phyloP scores from a whole-genome alignment of 2,888 invertebrate genomes.

The Aphodius sticticus region DNA sequence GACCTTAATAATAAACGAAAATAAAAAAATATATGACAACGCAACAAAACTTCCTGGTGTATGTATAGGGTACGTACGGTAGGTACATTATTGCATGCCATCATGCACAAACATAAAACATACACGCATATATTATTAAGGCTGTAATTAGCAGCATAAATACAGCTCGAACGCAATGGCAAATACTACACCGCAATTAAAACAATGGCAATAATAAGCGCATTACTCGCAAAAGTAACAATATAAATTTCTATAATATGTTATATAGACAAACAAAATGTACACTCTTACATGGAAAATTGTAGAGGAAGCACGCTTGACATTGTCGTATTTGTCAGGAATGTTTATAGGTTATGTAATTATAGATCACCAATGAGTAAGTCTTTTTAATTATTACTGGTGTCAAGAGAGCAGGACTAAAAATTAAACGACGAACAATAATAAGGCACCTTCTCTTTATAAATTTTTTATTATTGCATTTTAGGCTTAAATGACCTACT shows the following conservation, averaged over 20 bases:
- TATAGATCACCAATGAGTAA: neutral
- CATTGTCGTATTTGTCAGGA: constrained; percentile 14
- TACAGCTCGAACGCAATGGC: constrained; percentile 50
- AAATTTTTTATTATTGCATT: neutral
- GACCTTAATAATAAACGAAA: neutral
- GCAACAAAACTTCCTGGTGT: neutral
- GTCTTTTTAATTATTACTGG: neutral
- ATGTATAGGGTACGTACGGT: constrained; percentile 11
- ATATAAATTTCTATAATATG: constrained; percentile 38
- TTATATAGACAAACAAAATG: constrained; percentile 30
- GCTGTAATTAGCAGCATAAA: constrained; percentile 54
- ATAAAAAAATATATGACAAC: neutral
- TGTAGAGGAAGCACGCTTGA: constrained; percentile 47
- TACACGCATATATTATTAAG: constrained; percentile 52
- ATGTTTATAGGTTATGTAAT: neutral
- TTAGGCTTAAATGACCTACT: neutral
- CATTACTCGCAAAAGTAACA: constrained; percentile 40
- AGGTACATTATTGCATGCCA: constrained; percentile 52
- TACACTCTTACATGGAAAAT: constrained; percentile 9
- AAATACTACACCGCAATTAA: constrained; percentile 43
- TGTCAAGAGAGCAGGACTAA: neutral
- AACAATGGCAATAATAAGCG: constrained; percentile 31
- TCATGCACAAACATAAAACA: constrained; percentile 47
- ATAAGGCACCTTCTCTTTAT: neutral
- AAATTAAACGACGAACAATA: neutral